Percentiles rank a stretch among this genome's conserved stretches.
Conservation (phyloP, 2,113 vertebrate species). For the Urocitellus parryii region DNA sequence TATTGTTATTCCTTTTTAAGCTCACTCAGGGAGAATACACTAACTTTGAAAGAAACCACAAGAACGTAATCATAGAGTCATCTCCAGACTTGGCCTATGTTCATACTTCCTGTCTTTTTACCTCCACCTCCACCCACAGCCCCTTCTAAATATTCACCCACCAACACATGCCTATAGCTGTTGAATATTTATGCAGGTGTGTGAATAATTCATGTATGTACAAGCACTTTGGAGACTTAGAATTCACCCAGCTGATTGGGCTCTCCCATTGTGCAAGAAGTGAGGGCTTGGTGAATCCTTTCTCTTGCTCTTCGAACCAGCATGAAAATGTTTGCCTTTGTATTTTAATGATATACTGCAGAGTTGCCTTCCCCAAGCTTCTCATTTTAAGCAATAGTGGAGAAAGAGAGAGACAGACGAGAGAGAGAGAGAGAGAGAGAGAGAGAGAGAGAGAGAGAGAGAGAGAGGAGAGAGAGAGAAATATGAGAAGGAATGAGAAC, state of each 20-base stretch:
- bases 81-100: slow-evolving; percentile 88
- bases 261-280: slow-evolving; percentile 10
- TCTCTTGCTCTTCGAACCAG: slow-evolving; percentile 28
- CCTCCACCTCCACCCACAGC: background rate
- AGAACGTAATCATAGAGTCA: slow-evolving; percentile 90
- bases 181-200: slow-evolving; percentile 46
- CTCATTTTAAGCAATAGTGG: background rate
- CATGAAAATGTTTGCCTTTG: background rate
- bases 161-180: slow-evolving; percentile 9
- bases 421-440: background rate
- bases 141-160: background rate
- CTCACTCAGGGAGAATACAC: slow-evolving; percentile 82
- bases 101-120: slow-evolving; percentile 68
- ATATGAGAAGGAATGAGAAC: background rate
- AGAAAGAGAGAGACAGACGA: background rate
- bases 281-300: background rate
- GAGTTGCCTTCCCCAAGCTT: background rate
- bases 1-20: slow-evolving; percentile 62
- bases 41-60: slow-evolving; percentile 92
- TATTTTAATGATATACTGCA: background rate
- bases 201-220: slow-evolving; percentile 64
- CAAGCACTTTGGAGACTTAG: slow-evolving; percentile 55
- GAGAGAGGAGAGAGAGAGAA: no score
- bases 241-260: slow-evolving; percentile 20
- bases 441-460: background rate